Conservation (phyloP, 2,888 invertebrate genomes). For the Apantesis nais region DNA sequence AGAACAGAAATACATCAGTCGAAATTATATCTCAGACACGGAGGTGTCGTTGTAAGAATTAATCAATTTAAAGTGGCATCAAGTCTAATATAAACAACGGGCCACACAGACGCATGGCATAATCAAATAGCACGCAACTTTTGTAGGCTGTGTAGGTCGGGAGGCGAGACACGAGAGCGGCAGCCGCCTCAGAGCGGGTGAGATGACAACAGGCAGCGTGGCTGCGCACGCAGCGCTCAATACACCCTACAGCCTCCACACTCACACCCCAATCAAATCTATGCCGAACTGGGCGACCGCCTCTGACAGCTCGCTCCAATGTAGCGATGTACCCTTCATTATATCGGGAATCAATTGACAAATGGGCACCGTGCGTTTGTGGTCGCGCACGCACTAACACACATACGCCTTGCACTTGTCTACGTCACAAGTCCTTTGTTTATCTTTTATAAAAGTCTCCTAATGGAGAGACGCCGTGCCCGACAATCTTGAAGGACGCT, state of each 20-base stretch:
- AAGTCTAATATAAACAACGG: conserved; percentile 82
- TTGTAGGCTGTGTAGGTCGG: conserved; percentile 68
- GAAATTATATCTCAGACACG: conserved; percentile 58
- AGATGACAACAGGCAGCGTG: conserved; percentile 65
- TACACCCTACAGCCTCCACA: conserved; percentile 64
- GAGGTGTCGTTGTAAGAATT: conserved; percentile 77
- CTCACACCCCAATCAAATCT: conserved; percentile 71
- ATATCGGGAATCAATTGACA: conserved; percentile 85
- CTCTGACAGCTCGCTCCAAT: conserved; percentile 78
- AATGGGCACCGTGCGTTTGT: conserved; percentile 67
- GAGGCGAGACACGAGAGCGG: conserved; percentile 46
- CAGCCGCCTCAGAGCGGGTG: conserved; percentile 53
- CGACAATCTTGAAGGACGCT: conserved; percentile 44
- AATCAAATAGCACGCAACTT: conserved; percentile 79
- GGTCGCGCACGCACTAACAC: conserved; percentile 42
- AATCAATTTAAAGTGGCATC: conserved; percentile 82
- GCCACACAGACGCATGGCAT: conserved; percentile 74
- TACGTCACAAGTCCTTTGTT: conserved; percentile 57
- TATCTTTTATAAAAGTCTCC: conserved; percentile 65
- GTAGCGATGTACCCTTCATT: conserved; percentile 83
- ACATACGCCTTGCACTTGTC: conserved; percentile 51
- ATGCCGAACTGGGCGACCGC: conserved; percentile 74
- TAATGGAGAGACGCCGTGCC: conserved; percentile 54
- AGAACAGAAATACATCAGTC: conserved; percentile 38
- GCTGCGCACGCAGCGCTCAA: conserved; percentile 76